A percentile compares a stretch with the other conserved stretches of the same genome.
Evolutionary conservation across 2,113 vertebrate genomes (phyloP).

Genomic region (Prunella himalayana): DNA sequence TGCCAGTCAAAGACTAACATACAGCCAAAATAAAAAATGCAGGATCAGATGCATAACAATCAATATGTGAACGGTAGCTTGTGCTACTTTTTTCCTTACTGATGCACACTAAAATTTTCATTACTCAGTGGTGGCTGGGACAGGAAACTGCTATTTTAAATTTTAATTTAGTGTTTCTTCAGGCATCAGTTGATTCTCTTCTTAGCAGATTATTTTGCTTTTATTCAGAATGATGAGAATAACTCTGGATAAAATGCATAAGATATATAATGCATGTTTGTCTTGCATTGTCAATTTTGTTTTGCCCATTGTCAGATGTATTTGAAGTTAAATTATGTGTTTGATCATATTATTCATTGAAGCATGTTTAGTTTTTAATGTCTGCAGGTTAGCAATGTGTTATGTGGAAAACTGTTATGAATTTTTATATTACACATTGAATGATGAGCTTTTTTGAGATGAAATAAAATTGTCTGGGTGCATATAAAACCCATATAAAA

Average conservation of each 20-base stretch:
- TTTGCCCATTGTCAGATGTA: constrained; percentile 9
- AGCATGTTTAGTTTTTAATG: not conserved
- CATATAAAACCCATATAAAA: not conserved
- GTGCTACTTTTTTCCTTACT: not conserved
- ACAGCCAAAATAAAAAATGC: not conserved
- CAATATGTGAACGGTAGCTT: not conserved
- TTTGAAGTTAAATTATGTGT: constrained; percentile 48
- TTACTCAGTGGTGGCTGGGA: not conserved
- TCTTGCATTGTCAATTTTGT: constrained; percentile 20
- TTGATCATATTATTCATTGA: constrained; percentile 42
- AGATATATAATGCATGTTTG: not conserved
- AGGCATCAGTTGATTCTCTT: not conserved
- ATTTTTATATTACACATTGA: constrained; percentile 1
- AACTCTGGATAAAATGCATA: not conserved
- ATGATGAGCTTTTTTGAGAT: not conserved
- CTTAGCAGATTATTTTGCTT: not conserved
- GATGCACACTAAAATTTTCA: not conserved
- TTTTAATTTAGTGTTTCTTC: not conserved
- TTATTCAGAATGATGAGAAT: not conserved
- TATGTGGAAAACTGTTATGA: not conserved
- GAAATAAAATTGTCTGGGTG: not conserved
- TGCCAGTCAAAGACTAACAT: not conserved
- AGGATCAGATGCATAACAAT: not conserved
- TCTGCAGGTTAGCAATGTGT: not conserved
- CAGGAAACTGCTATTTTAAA: not conserved